These are phyloP conservation scores for Hycleus phaleratus DNA, from an alignment of 1,140 invertebrate genomes.

Conservation along the genomic window DNA sequence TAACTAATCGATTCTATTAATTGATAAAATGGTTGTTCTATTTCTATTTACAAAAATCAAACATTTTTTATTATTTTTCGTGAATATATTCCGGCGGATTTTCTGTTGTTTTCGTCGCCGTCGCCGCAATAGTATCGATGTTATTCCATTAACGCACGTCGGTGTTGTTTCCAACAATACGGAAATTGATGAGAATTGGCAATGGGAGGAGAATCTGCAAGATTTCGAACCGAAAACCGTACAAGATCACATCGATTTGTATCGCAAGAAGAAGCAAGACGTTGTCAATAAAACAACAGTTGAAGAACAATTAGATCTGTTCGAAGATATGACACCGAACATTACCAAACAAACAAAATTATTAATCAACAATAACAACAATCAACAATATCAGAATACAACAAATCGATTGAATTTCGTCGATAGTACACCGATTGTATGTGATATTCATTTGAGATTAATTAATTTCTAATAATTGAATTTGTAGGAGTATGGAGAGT, in stretches of 20 bases:
- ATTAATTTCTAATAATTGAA: background rate
- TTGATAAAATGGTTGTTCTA: slow-evolving; percentile 23
- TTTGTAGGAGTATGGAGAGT: slow-evolving; percentile 14
- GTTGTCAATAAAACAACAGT: slow-evolving; percentile 9
- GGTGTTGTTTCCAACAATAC: slow-evolving; percentile 42
- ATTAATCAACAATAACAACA: slow-evolving; percentile 37
- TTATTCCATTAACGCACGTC: slow-evolving; percentile 45
- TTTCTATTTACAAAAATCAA: slow-evolving; percentile 38
- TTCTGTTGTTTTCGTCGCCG: slow-evolving; percentile 48
- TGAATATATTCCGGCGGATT: slow-evolving; percentile 44
- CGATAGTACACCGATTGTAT: slow-evolving; percentile 14
- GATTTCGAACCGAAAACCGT: slow-evolving; percentile 41
- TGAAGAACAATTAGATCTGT: slow-evolving; percentile 41
- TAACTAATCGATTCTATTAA: too few relatives aligned
- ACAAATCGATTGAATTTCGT: slow-evolving; percentile 37
- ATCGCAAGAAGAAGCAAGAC: slow-evolving; percentile 41
- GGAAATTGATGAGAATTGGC: slow-evolving; percentile 36
- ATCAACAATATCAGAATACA: slow-evolving; percentile 25
- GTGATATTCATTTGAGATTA: background rate
- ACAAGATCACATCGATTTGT: slow-evolving; percentile 49
- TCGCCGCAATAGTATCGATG: slow-evolving; percentile 45
- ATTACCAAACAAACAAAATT: slow-evolving; percentile 48
- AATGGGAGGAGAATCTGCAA: slow-evolving; percentile 41
- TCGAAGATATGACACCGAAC: slow-evolving; percentile 49
- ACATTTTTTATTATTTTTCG: slow-evolving; percentile 43